phyloP scores from a whole-genome alignment of 2,113 vertebrate genomes.

The pig (Sus scrofa) region T2T-Sscrofa CM000819.6:94529001-94529500 shows the following conservation, averaged over 20 bases:
- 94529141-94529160: background rate
- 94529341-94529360: background rate
- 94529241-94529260: background rate
- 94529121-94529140: background rate
- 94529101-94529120: background rate
- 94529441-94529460: background rate
- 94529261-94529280: background rate
- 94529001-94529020: background rate
- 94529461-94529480: background rate
- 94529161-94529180: background rate
- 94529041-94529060: background rate
- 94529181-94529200: background rate
- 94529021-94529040: rapidly evolving
- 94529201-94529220: background rate
- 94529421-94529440: background rate
- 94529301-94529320: background rate
- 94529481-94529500: background rate
- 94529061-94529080: background rate
- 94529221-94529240: background rate
- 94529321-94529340: background rate
- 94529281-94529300: background rate
- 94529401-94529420: background rate
- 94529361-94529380: background rate
- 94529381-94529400: background rate
- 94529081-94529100: background rate